Conservation (phyloP, 2,797 vertebrate genomes). For the Rousettus madagascariensis region DNA sequence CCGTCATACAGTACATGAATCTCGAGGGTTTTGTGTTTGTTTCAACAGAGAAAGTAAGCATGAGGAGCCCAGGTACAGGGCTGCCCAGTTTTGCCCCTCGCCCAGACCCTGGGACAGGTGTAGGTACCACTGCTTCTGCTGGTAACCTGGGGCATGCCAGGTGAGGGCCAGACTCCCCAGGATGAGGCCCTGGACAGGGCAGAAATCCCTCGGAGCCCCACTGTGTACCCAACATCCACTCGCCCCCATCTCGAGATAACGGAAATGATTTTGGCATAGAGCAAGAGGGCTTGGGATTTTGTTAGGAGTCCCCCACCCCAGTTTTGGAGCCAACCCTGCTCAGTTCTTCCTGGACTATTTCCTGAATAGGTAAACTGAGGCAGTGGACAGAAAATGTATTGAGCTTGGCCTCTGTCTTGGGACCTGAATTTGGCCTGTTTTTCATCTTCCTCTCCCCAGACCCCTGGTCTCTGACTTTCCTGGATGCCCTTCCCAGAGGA, state of each 20-base stretch:
- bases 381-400: not conserved
- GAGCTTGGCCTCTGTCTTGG: not conserved
- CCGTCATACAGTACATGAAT: slow-evolving; percentile 84
- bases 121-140: slow-evolving; percentile 50
- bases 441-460: not conserved
- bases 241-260: slow-evolving; percentile 56
- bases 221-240: not conserved
- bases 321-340: not conserved
- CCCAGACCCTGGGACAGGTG: not conserved
- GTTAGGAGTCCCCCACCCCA: not conserved
- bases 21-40: slow-evolving; percentile 75
- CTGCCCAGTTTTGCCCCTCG: slow-evolving; percentile 23
- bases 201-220: not conserved
- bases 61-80: slow-evolving; percentile 61
- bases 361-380: slow-evolving; percentile 50
- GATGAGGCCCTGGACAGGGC: not conserved
- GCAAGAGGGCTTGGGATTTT: not conserved
- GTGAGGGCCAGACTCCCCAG: not conserved
- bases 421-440: not conserved
- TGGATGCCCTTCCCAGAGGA: not conserved
- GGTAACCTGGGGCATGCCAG: slow-evolving; percentile 17
- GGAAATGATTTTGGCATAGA: slow-evolving; percentile 74
- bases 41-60: slow-evolving; percentile 74
- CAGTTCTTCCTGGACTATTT: not conserved
- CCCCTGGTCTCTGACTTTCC: not conserved